Evolutionary conservation across 2,888 invertebrate species (phyloP).

Genomic region (Troides helena): DNA sequence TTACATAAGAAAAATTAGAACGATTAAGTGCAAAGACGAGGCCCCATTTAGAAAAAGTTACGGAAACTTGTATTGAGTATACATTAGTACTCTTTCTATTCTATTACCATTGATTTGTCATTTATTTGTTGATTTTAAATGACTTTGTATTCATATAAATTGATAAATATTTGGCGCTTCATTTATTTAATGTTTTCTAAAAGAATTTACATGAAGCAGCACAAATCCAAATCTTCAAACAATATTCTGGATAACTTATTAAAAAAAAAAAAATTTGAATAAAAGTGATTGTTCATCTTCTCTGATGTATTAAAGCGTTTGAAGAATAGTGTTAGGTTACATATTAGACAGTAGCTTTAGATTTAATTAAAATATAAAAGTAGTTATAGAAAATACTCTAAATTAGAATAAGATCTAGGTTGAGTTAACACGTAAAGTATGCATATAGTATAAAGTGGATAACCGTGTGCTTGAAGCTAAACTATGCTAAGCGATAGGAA

Average conservation of each 20-base stretch:
- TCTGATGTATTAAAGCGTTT: constrained; percentile 30
- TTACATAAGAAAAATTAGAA: background rate
- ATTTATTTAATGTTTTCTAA: background rate
- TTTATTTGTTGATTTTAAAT: background rate
- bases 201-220: background rate
- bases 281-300: constrained; percentile 25
- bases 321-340: constrained; percentile 10
- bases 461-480: constrained; percentile 76
- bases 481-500: constrained; percentile 79
- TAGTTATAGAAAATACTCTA: constrained; percentile 17
- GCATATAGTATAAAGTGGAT: constrained; percentile 33
- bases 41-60: background rate
- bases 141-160: background rate
- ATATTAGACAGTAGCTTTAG: constrained; percentile 11
- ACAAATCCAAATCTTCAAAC: constrained; percentile 41
- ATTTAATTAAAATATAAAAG: constrained; percentile 19
- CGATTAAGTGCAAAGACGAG: background rate
- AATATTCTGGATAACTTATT: constrained; percentile 80
- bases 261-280: constrained; percentile 46
- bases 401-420: constrained; percentile 22
- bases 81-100: background rate
- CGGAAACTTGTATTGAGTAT: background rate
- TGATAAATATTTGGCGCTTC: background rate
- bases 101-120: background rate
- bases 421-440: constrained; percentile 27